These are phyloP conservation scores for Ricordea florida DNA, from an alignment of 92 coral and sea anemone species.

Conservation along the genomic window DNA sequence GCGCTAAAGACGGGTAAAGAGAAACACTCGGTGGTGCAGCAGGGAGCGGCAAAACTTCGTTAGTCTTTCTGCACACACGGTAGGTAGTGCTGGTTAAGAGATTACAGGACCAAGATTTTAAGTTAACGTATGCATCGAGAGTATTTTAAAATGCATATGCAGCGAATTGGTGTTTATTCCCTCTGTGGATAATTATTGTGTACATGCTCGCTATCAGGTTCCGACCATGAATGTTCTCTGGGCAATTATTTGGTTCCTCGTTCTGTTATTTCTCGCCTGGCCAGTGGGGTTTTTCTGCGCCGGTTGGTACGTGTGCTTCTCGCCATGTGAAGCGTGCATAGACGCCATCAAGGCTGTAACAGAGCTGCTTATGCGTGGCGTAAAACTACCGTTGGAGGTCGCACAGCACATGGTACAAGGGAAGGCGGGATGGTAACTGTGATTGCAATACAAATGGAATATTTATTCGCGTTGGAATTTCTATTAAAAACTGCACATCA, in stretches of 20 bases:
- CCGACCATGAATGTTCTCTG: conserved; percentile 90
- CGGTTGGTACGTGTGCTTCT: conserved; percentile 96
- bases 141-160: too few species aligned
- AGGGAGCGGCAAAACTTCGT: too few species aligned
- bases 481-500: too few species aligned
- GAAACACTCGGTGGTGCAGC: too few species aligned
- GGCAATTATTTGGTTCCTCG: conserved; percentile 95
- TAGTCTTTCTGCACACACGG: too few species aligned
- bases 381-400: conserved; percentile 90
- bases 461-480: background rate
- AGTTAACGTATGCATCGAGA: too few species aligned
- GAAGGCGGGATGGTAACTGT: conserved; percentile 79
- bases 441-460: background rate
- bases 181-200: too few species aligned
- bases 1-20: too few species aligned
- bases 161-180: too few species aligned
- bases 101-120: too few species aligned
- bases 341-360: conserved; percentile 86
- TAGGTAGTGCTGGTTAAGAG: too few species aligned
- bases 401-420: conserved; percentile 96
- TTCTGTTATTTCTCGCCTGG: conserved; percentile 93
- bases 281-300: conserved; percentile 97
- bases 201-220: too few species aligned
- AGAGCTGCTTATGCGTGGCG: conserved; percentile 93
- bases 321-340: conserved; percentile 93